Percentiles rank a stretch among this genome's conserved stretches.
These are phyloP conservation scores for Limenitis camilla DNA, from an alignment of 2,888 invertebrate species.

Conservation along the genomic window DNA sequence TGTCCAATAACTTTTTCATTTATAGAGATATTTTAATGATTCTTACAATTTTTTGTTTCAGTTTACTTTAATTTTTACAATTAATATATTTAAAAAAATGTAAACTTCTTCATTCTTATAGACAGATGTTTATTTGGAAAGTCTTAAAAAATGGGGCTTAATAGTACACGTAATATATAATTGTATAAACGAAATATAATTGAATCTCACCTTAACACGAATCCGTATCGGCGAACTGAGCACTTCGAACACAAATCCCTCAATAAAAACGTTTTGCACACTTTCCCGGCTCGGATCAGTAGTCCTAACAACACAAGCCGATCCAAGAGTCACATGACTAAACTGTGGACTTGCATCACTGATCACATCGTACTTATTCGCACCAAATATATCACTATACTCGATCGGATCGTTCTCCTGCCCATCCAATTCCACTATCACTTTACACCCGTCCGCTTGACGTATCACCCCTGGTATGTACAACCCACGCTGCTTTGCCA, in stretches of 20 bases:
- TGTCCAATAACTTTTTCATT: no score
- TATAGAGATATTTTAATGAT: no score
- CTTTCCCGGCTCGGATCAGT: conserved; percentile 73
- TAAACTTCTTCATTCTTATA: no score
- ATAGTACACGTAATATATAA: no score
- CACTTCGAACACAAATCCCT: conserved; percentile 82
- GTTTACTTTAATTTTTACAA: no score
- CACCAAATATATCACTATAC: conserved; percentile 85
- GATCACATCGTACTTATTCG: conserved; percentile 89
- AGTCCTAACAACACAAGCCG: conserved; percentile 86
- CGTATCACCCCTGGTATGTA: conserved; percentile 93
- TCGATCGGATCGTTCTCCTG: conserved; percentile 80
- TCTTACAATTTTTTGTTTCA: no score
- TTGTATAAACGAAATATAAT: no score
- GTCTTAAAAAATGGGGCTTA: no score
- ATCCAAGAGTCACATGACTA: conserved; percentile 83
- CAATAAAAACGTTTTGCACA: conserved; percentile 85
- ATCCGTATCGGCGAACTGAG: conserved; percentile 65
- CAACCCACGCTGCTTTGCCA: conserved; percentile 87
- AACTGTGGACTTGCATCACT: conserved; percentile 93
- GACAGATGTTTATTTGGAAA: no score
- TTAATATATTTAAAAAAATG: no score
- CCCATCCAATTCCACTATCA: conserved; percentile 88
- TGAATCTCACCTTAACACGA: conserved; percentile 58
- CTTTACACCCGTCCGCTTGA: conserved; percentile 79